Evolutionary conservation across 1,140 invertebrate species (phyloP).

Genomic region (Macrostomum lignano): DNA sequence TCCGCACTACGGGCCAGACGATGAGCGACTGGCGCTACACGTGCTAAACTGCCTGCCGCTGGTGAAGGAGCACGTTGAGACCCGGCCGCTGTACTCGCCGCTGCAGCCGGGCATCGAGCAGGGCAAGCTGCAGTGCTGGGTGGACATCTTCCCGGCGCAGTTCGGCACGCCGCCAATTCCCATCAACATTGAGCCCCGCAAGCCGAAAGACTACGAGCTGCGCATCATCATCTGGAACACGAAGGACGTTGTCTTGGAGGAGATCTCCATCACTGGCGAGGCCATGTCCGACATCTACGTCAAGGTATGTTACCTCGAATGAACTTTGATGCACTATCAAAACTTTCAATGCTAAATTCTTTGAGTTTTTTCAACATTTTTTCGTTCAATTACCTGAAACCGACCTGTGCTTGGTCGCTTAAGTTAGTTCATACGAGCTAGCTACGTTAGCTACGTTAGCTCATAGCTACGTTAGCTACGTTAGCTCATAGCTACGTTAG

Average conservation of each 20-base stretch:
- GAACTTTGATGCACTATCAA: too few relatives aligned
- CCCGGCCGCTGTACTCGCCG: slow-evolving; percentile 25
- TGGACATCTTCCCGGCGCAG: slow-evolving; percentile 29
- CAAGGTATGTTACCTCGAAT: slow-evolving; percentile 11
- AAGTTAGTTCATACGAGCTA: too few relatives aligned
- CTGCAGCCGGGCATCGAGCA: slow-evolving; percentile 28
- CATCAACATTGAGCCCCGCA: slow-evolving; percentile 24
- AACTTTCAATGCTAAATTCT: too few relatives aligned
- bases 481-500: too few relatives aligned
- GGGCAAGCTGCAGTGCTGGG: slow-evolving; percentile 29
- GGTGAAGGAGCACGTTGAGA: slow-evolving; percentile 31
- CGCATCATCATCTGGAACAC: slow-evolving; percentile 29
- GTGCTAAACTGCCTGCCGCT: slow-evolving; percentile 25
- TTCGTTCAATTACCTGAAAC: too few relatives aligned
- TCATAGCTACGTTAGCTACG: too few relatives aligned
- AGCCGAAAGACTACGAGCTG: slow-evolving; percentile 25
- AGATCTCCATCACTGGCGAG: slow-evolving; percentile 28
- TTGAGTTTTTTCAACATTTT: too few relatives aligned
- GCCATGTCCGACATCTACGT: slow-evolving; percentile 32
- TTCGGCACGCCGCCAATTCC: slow-evolving; percentile 23
- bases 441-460: too few relatives aligned
- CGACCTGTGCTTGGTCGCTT: too few relatives aligned
- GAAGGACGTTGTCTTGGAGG: slow-evolving; percentile 28
- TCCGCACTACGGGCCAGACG: slow-evolving; percentile 12
- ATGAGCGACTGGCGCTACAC: slow-evolving; percentile 28